phyloP scores from a whole-genome alignment of 1,140 invertebrate species.

The Hydropsyche tenuis region DNA sequence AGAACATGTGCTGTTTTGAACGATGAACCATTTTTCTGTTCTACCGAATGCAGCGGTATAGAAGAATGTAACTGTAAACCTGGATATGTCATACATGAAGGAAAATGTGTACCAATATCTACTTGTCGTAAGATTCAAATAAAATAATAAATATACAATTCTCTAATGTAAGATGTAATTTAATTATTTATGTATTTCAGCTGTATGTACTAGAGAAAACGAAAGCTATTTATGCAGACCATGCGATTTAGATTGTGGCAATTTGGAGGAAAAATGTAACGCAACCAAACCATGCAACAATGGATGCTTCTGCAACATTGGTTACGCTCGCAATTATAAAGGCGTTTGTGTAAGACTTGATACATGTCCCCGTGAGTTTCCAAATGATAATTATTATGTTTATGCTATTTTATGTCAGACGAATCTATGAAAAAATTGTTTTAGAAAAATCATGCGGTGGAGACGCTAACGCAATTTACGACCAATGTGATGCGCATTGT shows the following conservation, averaged over 20 bases:
- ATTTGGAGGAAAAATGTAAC: constrained; percentile 5
- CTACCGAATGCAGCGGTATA: not conserved
- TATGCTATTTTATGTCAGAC: no score
- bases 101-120: constrained; percentile 1
- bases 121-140: not conserved
- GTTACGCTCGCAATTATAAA: constrained; percentile 11
- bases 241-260: constrained; percentile 2
- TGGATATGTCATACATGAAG: constrained; percentile 12
- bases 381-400: no score
- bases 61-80: constrained; percentile 16
- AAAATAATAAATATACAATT: not conserved
- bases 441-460: constrained; percentile 7
- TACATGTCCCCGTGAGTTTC: constrained; percentile 15
- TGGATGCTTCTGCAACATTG: constrained; percentile 20
- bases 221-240: constrained; percentile 4
- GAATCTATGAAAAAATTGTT: no score
- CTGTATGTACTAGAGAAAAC: not conserved
- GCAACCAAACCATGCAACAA: not conserved
- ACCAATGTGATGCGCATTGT: not conserved
- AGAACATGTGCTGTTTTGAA: constrained; percentile 3
- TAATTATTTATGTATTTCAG: not conserved
- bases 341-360: constrained; percentile 5
- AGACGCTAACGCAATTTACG: constrained; percentile 16
- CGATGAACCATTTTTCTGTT: constrained; percentile 4
- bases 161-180: not conserved